Conservation (phyloP, 2,113 vertebrate genomes). For the Lagopus leucura region DNA sequence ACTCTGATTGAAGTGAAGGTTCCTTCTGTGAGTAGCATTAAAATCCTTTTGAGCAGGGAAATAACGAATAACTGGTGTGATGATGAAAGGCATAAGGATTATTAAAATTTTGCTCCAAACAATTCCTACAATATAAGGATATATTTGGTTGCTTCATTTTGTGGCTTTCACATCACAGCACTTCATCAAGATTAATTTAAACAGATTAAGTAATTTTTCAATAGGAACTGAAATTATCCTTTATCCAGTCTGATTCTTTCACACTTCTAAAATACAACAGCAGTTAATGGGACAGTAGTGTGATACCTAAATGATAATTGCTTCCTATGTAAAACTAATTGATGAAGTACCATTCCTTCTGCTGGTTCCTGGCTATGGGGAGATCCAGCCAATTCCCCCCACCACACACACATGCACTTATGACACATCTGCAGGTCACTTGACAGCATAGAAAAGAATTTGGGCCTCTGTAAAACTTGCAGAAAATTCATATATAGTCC, state of each 20-base stretch:
- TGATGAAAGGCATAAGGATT: slow-evolving; percentile 34
- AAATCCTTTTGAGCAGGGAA: slow-evolving; percentile 52
- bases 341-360: neutral
- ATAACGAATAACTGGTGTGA: slow-evolving; percentile 32
- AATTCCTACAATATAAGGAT: slow-evolving; percentile 44
- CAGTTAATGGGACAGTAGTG: neutral
- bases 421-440: neutral
- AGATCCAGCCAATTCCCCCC: neutral
- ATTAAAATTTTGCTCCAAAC: slow-evolving; percentile 64
- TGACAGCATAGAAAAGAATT: neutral
- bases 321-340: neutral
- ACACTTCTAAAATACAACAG: neutral
- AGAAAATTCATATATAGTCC: neutral
- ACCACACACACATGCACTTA: neutral
- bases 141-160: slow-evolving; percentile 53
- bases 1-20: slow-evolving; percentile 29
- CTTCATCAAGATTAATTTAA: slow-evolving; percentile 65
- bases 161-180: slow-evolving; percentile 59
- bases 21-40: slow-evolving; percentile 24
- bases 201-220: slow-evolving; percentile 37
- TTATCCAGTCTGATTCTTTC: neutral
- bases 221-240: neutral
- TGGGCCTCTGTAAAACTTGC: neutral
- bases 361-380: neutral
- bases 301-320: neutral